Evolutionary conservation across 2,888 invertebrate species (phyloP).

Genomic region (Dynastes grantii): DNA sequence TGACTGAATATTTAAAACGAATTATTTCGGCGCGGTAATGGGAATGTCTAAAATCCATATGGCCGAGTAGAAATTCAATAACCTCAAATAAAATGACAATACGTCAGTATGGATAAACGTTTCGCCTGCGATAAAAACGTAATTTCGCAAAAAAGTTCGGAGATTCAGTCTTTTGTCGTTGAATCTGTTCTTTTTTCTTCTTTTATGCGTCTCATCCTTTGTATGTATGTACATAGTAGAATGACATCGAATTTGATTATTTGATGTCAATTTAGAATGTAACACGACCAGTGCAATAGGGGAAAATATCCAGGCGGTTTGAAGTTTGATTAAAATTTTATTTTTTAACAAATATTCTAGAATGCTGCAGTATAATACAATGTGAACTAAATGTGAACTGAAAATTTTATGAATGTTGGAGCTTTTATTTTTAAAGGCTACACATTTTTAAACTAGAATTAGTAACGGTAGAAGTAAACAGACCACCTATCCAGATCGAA

Average conservation of each 20-base stretch:
- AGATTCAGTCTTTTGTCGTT: background rate
- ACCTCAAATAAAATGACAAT: slow-evolving; percentile 28
- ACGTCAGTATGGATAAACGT: slow-evolving; percentile 25
- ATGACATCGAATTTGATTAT: slow-evolving; percentile 6
- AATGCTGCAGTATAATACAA: too few relatives aligned
- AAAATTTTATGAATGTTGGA: too few relatives aligned
- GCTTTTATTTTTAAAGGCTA: too few relatives aligned
- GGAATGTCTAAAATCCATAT: background rate
- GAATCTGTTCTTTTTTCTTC: background rate
- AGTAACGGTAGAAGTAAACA: too few relatives aligned
- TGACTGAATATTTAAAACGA: background rate
- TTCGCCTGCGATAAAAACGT: slow-evolving; percentile 16
- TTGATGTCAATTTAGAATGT: slow-evolving; percentile 14
- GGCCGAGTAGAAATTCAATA: slow-evolving; percentile 32
- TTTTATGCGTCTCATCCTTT: background rate
- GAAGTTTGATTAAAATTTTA: slow-evolving; percentile 5
- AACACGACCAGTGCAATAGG: background rate
- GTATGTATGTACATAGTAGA: background rate
- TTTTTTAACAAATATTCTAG: too few relatives aligned
- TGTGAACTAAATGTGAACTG: background rate
- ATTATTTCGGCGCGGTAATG: background rate
- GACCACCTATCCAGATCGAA: too few relatives aligned
- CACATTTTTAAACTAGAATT: too few relatives aligned
- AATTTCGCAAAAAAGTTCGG: background rate
- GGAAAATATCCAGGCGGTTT: background rate